Evolutionary conservation across 2,797 vertebrate species (phyloP), one percentile per base, ranked within the genome.

Genomic region (Vultur gryphus): DNA sequence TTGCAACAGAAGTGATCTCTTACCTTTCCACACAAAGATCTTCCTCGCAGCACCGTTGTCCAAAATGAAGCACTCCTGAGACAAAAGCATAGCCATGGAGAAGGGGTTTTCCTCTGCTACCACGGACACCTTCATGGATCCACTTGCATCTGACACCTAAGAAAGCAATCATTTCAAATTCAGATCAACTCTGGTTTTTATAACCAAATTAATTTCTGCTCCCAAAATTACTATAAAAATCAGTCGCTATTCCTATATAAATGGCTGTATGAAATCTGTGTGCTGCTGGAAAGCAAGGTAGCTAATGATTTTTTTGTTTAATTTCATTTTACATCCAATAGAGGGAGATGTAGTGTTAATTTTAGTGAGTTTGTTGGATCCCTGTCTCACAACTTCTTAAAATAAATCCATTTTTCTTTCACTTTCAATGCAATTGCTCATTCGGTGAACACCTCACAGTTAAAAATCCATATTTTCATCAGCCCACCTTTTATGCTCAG

Each of bases 11-110:
- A 79, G 44, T 20, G 10, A 51, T 48, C 55, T 80, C 97, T 95
- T 93, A 99, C 99, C 99, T 98, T 99, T 99, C 99, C 99, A 99
- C 16, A 99, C 98, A 64, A 99, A 99, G 94, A 99, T 99, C 87
- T 98, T 98, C 78, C 98, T 98, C 91, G 98, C 99, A 76, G 98
- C 97, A 46, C 98, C 98, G 0, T 99, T 98, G 96, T 99, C 99
- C 96, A 99, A 94, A 90, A 99, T 99, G 95, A 99, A 99, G 91
- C 99, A 99, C 75, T 99, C 99, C 31, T 99, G 98, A 33, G 99
- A 98, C 43, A 99, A 97, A 65, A 99, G 98, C 97, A 98, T 98
- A 7, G 86, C 97, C 97, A 98, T 98, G 8, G 95, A 98, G 96
- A 99, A 99, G 4, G 99, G 99, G 88, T 99, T 99, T 97, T 99